Evolutionary conservation across 2,797 vertebrate genomes (phyloP), one percentile per base, ranked within the genome.

Genomic region (Argentina silus): DNA sequence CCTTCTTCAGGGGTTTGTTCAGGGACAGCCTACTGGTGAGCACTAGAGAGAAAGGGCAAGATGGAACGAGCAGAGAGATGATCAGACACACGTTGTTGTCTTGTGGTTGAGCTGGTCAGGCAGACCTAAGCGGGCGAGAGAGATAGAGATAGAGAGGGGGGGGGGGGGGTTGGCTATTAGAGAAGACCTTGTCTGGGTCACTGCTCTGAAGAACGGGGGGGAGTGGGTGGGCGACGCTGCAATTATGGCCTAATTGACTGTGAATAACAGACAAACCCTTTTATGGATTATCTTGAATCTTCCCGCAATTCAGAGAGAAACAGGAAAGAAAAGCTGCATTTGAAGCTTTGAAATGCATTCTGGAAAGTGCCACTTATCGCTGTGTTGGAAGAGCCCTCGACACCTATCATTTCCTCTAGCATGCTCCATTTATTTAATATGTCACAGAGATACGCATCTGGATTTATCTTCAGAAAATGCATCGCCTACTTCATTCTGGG

Each of bases 171-270:
- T 67, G 64, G 70, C 79, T 78, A 73, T 78, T 78, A 73, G 55
- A 69, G 72, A 68, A 53, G 70, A 56, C 63, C 66, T 6, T 71
- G 79, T 74, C 73, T 74, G 55, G 72, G 69, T 77, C 67, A 70
- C 57, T 62, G 72, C 61, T 48, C 36, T 55, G 51, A 56, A 7
- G 56, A 53, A 59, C 36, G 8, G 8, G 21, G 64, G 23, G n/a
- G 51, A 43, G 62, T 61, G 77, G 71, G 68, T 59, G 48, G 70
- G 53, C 76, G 78, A 61, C 17, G 47, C 47, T 83, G 67, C 76
- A 85, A 86, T 84, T 80, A 79, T n/a, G 55, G 67, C 72, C 78
- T 68, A 73, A 82, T 73, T 77, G 75, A 79, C 74, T 78, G 78
- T 82, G 78, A 84, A 77, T 77, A 69, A 78, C 68, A 69, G 64